Evolutionary conservation across 1,140 invertebrate species (phyloP).

Genomic region (Adelges cooleyi): DNA sequence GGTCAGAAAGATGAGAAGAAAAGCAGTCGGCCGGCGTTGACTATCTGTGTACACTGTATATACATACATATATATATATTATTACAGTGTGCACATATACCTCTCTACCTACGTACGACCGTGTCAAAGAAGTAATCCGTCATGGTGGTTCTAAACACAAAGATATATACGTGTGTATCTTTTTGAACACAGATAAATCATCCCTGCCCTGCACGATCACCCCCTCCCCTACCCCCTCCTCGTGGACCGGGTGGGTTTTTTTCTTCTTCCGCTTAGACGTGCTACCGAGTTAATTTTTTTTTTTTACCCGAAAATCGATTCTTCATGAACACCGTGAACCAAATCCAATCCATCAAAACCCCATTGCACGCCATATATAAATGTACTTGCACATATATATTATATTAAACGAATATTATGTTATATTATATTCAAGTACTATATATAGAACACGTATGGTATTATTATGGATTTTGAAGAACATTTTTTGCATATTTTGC

Average conservation of each 20-base stretch:
- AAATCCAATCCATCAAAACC: conserved; percentile 20
- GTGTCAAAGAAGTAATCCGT: conserved; percentile 26
- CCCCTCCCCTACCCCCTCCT: background rate
- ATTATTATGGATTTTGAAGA: too few relatives aligned
- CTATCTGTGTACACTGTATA: too few relatives aligned
- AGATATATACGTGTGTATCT: background rate
- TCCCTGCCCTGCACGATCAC: background rate
- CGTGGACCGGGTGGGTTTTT: background rate
- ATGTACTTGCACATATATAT: background rate
- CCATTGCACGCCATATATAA: background rate
- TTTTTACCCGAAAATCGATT: conserved; percentile 1
- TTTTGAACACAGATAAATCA: conserved; percentile 24
- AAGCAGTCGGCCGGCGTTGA: too few relatives aligned
- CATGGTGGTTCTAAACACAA: conserved; percentile 8
- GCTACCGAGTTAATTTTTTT: conserved; percentile 3
- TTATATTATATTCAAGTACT: too few relatives aligned
- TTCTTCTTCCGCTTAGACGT: background rate
- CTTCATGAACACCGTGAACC: conserved; percentile 16
- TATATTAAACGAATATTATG: background rate
- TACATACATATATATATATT: too few relatives aligned
- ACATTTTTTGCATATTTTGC: too few relatives aligned
- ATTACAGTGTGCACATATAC: too few relatives aligned
- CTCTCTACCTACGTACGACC: conserved; percentile 9
- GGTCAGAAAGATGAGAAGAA: too few relatives aligned
- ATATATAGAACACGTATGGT: too few relatives aligned